Base-by-base conservation (phyloP, 2,113 vertebrate species). In the Trachemys scripta region DNA sequence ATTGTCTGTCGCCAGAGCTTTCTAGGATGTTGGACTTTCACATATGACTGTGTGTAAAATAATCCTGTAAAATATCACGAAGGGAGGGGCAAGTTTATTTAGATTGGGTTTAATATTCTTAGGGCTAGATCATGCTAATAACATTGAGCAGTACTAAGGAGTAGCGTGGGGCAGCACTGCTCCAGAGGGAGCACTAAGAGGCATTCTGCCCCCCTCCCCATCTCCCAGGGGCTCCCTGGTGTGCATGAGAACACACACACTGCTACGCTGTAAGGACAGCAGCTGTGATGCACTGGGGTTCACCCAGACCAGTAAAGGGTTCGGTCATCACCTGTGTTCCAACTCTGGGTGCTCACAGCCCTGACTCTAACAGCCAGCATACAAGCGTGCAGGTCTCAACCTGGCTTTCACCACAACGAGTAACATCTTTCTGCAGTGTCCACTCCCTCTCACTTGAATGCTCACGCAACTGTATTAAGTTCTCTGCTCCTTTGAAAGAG, bases 181-280 rank as follows among this genome's bases (percentile, higher is more conserved):
- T 76, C 42, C 42, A 29, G 27, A 4, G 5, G 10, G 50, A 81
- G 35, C 8, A 24, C 84, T 82, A 76, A 69, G 81, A 93, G 50
- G 20, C 3, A 0, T 88, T 82, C 20, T 56, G n/a, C 16, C n/a
- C 7, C 57, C 6, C 27, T 59, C 12, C 35, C 17, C 65, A 20
- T 69, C 17, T 69, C 62, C 16, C 49, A 16, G 35, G 20, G 45
- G 4, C 38, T 10, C 84, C 45, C 57, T 50, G 81, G 5, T 57
- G 35, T 35, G 45, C 3, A 14, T 19, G 25, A 7, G 47, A 53
- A n/a, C 14, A 19, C 0, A 2, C 2, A 45, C 22, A 0, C 6
- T 87, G 72, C 35, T 69, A 80, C 4, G 20, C 22, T 16, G 11
- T 35, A 69, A n/a, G 65, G 65, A n/a, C 35, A 20, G 65, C 35